Evolutionary conservation across 2,797 vertebrate genomes (phyloP).

Genomic region (Glyptemys insculpta): DNA sequence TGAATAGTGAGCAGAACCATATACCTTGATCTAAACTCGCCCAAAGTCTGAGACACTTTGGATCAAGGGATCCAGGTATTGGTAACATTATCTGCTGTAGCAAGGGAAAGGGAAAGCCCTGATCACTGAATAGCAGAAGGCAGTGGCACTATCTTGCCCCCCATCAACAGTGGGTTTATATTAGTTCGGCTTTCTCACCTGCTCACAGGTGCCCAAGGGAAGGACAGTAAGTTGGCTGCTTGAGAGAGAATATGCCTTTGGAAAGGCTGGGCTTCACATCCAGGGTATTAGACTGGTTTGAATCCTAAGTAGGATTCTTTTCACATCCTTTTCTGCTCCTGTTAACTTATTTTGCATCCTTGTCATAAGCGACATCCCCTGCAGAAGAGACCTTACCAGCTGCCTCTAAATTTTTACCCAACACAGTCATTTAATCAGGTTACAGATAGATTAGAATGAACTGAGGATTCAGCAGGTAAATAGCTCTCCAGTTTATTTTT

Average conservation of each 20-base stretch:
- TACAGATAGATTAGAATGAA: neutral
- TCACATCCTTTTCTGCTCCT: too few species aligned
- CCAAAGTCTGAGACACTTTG: neutral
- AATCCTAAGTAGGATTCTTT: neutral
- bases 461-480: neutral
- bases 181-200: neutral
- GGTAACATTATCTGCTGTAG: neutral
- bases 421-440: neutral
- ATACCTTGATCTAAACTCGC: neutral
- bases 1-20: neutral
- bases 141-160: neutral
- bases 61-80: neutral
- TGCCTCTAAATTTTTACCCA: neutral
- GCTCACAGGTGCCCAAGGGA: too few species aligned
- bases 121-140: neutral
- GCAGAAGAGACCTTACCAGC: neutral
- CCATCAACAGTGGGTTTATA: neutral
- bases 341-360: neutral
- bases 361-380: neutral
- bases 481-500: neutral
- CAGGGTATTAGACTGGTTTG: neutral
- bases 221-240: fast-evolving
- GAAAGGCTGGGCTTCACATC: neutral
- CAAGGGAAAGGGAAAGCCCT: neutral
- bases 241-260: neutral